phyloP scores from a whole-genome alignment of 1,140 invertebrate species.

The Microvelia longipes region DNA sequence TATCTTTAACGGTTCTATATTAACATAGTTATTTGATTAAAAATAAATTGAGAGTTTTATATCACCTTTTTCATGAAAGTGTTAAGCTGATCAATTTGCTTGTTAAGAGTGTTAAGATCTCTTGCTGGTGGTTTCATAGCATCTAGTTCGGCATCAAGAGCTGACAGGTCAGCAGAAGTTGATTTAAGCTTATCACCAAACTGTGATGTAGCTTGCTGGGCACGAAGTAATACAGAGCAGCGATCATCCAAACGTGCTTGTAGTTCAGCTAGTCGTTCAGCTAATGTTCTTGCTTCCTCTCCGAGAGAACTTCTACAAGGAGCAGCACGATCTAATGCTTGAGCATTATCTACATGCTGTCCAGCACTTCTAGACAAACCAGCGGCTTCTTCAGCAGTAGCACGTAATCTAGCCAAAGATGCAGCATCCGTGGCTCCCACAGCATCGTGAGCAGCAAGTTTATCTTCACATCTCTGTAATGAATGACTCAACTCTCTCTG shows the following conservation, averaged over 20 bases:
- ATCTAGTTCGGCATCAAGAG: slow-evolving; percentile 70
- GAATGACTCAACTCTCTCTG: slow-evolving; percentile 64
- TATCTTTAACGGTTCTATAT: too few species aligned
- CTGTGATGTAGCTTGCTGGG: slow-evolving; percentile 67
- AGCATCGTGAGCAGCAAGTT: slow-evolving; percentile 61
- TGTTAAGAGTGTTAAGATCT: slow-evolving; percentile 66
- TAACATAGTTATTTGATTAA: too few species aligned
- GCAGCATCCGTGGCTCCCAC: slow-evolving; percentile 31
- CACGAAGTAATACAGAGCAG: slow-evolving; percentile 65
- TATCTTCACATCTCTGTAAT: slow-evolving; percentile 74
- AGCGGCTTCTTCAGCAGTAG: slow-evolving; percentile 26
- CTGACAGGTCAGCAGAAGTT: slow-evolving; percentile 54
- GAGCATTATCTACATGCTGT: slow-evolving; percentile 6
- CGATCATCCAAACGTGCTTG: slow-evolving; percentile 60
- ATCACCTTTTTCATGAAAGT: slow-evolving; percentile 46
- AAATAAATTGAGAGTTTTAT: too few species aligned
- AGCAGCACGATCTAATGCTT: slow-evolving; percentile 28
- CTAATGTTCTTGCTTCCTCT: slow-evolving; percentile 59
- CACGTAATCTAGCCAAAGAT: slow-evolving; percentile 2
- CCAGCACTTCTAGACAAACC: slow-evolving; percentile 35
- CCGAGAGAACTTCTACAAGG: slow-evolving; percentile 37
- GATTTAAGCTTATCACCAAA: slow-evolving; percentile 71
- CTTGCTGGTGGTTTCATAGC: slow-evolving; percentile 66
- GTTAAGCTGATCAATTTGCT: slow-evolving; percentile 66
- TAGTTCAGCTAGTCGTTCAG: slow-evolving; percentile 62